Conservation (phyloP, 2,888 invertebrate genomes). For the Drosophila affinis region DNA sequence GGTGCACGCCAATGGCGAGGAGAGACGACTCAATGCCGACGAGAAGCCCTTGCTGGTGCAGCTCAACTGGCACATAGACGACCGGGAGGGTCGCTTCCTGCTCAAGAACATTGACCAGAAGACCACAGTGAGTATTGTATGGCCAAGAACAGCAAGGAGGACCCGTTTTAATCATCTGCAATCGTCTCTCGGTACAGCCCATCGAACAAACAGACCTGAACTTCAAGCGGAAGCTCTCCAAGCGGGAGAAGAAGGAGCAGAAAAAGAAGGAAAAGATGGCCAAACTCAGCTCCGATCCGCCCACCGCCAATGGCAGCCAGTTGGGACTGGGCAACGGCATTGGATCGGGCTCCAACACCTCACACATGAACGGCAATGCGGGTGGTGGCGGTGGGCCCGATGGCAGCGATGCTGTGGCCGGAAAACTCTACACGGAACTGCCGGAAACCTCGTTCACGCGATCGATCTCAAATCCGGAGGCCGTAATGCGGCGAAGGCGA, state of each 20-base stretch:
- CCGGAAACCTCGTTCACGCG: slow-evolving; percentile 99
- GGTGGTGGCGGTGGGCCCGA: slow-evolving; percentile 49
- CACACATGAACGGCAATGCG: slow-evolving; percentile 83
- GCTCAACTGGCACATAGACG: slow-evolving; percentile 99
- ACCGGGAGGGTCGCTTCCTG: slow-evolving; percentile 98
- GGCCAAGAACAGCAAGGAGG: background rate
- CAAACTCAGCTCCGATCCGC: slow-evolving; percentile 88
- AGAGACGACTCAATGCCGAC: slow-evolving; percentile 93
- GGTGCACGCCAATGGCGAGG: slow-evolving; percentile 91
- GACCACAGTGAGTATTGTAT: slow-evolving; percentile 84
- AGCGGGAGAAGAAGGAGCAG: slow-evolving; percentile 98
- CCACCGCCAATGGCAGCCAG: slow-evolving; percentile 64
- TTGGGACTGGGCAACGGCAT: slow-evolving; percentile 57
- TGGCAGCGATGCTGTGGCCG: slow-evolving; percentile 89
- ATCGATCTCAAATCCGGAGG: slow-evolving; percentile 99
- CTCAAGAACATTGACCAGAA: slow-evolving; percentile 94
- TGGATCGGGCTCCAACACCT: slow-evolving; percentile 42
- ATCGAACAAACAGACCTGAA: slow-evolving; percentile 90
- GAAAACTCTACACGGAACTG: slow-evolving; percentile 96
- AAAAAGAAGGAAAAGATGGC: slow-evolving; percentile 96
- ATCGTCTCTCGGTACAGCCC: slow-evolving; percentile 83
- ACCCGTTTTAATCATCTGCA: background rate
- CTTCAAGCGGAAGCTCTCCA: slow-evolving; percentile 96
- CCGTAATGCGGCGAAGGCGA: slow-evolving; percentile 97
- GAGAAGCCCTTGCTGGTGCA: slow-evolving; percentile 98